phyloP scores from a whole-genome alignment of 1,140 invertebrate species.

The Pseudomyrmex cubaensis region DNA sequence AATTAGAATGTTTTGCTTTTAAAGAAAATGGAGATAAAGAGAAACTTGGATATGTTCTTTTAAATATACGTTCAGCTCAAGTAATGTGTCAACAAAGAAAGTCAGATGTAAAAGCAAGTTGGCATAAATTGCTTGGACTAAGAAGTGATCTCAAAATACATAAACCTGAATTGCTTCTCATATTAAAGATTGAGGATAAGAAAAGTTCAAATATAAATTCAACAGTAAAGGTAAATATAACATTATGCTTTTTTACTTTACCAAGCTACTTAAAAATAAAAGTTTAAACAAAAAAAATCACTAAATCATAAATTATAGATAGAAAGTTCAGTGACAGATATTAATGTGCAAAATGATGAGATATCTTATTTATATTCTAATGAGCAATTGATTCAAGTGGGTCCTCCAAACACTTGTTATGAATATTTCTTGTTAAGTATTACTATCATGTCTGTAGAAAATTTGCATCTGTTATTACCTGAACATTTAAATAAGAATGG shows the following conservation, averaged over 20 bases:
- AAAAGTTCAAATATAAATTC: conserved; percentile 50
- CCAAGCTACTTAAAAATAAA: too few species aligned
- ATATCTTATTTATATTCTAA: conserved; percentile 76
- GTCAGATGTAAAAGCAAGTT: conserved; percentile 77
- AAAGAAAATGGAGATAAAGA: conserved; percentile 81
- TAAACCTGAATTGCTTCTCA: conserved; percentile 84
- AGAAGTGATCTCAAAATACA: conserved; percentile 82
- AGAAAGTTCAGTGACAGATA: conserved; percentile 32
- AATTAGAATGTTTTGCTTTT: conserved; percentile 84
- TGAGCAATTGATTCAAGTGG: conserved; percentile 82
- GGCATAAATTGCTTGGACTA: conserved; percentile 84
- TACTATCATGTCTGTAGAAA: conserved; percentile 71
- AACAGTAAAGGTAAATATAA: conserved; percentile 58
- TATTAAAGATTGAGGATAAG: conserved; percentile 83
- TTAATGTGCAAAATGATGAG: conserved; percentile 32
- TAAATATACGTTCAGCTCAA: conserved; percentile 84
- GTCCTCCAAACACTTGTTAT: conserved; percentile 74
- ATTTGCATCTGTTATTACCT: conserved; percentile 74
- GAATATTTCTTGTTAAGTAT: conserved; percentile 80
- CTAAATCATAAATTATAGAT: conserved; percentile 32
- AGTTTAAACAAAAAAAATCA: not conserved
- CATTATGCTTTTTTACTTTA: not conserved
- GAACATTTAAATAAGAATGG: conserved; percentile 60
- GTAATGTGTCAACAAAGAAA: conserved; percentile 77
- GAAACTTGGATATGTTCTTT: conserved; percentile 84